These are phyloP conservation scores for Melieria omissa DNA, from an alignment of 2,888 invertebrate genomes.

Conservation along the genomic window DNA sequence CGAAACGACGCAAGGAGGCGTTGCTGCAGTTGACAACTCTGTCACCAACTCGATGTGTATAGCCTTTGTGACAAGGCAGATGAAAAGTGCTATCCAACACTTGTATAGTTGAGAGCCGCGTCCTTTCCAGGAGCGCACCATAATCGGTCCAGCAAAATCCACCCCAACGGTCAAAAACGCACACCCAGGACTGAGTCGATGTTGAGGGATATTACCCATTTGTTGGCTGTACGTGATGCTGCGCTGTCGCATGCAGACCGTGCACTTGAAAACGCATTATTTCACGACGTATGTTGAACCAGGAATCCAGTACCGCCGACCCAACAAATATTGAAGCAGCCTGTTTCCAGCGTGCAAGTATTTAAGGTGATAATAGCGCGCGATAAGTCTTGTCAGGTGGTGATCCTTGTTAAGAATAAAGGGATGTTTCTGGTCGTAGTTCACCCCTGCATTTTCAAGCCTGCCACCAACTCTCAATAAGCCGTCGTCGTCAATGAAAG, in stretches of 20 bases:
- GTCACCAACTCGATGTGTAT: slow-evolving; percentile 38
- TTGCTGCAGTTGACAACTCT: slow-evolving; percentile 44
- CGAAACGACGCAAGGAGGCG: slow-evolving; percentile 50
- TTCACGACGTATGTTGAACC: too few species aligned
- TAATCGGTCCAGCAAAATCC: slow-evolving; percentile 39
- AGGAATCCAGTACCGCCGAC: slow-evolving; percentile 23
- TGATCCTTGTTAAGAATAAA: slow-evolving; percentile 17
- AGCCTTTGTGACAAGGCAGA: slow-evolving; percentile 36
- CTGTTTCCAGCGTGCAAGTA: slow-evolving; percentile 22
- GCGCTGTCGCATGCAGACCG: slow-evolving; percentile 19
- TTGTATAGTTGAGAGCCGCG: slow-evolving; percentile 35
- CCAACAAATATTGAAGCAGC: slow-evolving; percentile 20
- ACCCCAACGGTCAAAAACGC: slow-evolving; percentile 35
- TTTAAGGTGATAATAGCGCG: slow-evolving; percentile 4
- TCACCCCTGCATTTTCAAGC: slow-evolving; percentile 28
- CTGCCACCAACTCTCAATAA: slow-evolving; percentile 37
- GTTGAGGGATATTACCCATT: slow-evolving; percentile 25
- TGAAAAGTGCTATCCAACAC: slow-evolving; percentile 39
- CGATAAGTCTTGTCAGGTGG: slow-evolving; percentile 16
- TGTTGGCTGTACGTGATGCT: slow-evolving; percentile 21
- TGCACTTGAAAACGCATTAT: too few species aligned
- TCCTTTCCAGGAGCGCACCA: slow-evolving; percentile 35
- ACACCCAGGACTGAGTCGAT: slow-evolving; percentile 1
- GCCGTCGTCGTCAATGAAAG: slow-evolving; percentile 38
- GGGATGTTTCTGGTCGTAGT: slow-evolving; percentile 18